Conservation (phyloP, 2,797 vertebrate species). For the Anas flavirostris region DNA sequence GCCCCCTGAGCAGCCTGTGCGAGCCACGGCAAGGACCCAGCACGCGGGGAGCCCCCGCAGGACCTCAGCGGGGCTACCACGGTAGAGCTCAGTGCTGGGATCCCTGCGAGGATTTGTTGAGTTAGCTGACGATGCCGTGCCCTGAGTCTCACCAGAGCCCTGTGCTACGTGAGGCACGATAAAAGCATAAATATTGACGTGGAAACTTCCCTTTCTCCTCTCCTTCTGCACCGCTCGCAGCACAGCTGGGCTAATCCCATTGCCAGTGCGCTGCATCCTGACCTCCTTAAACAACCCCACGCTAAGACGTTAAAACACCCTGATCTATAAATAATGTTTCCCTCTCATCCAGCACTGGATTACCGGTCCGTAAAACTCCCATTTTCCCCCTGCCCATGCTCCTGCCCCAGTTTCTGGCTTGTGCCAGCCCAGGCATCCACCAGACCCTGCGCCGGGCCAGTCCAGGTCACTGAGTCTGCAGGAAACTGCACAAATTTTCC, state of each 20-base stretch:
- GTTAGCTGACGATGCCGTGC: neutral
- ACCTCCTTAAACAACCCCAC: constrained; percentile 42
- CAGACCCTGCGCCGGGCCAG: neutral
- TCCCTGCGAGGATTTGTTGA: neutral
- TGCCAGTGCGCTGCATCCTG: neutral
- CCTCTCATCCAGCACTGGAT: constrained; percentile 47
- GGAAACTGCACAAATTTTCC: neutral
- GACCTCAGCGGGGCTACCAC: too few species aligned
- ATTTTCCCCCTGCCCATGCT: neutral
- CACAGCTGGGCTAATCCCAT: constrained; percentile 53
- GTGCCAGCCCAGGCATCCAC: neutral
- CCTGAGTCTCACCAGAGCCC: neutral
- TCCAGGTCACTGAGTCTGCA: neutral
- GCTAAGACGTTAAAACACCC: constrained; percentile 48
- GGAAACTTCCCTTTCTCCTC: neutral
- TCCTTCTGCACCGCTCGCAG: neutral
- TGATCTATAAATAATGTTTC: constrained; percentile 65
- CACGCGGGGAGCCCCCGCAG: neutral
- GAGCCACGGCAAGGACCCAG: neutral
- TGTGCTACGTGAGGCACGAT: neutral
- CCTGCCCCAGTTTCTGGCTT: neutral
- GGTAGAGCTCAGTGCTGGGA: neutral
- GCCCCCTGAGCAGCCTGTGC: rapidly evolving
- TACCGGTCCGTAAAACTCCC: constrained; percentile 56
- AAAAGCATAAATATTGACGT: neutral